These are phyloP conservation scores for Drosophila anomalata DNA, from an alignment of 2,888 invertebrate genomes.

Conservation along the genomic window DNA sequence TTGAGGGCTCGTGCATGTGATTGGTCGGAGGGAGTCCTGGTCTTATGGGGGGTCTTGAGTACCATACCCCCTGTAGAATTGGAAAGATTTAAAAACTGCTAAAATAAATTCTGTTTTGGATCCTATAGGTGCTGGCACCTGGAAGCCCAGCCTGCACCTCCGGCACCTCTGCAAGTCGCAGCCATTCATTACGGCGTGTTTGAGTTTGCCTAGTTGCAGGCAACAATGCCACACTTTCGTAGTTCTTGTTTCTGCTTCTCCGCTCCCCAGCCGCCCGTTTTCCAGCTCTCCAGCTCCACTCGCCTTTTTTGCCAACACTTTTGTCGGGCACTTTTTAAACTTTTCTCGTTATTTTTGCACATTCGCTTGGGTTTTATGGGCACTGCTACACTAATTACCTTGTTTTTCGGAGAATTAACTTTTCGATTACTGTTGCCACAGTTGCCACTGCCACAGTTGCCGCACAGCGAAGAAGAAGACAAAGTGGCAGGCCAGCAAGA, in stretches of 20 bases:
- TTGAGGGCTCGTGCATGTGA: constrained; percentile 54
- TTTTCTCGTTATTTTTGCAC: constrained; percentile 79
- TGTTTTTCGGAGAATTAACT: constrained; percentile 81
- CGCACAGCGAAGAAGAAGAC: constrained; percentile 22
- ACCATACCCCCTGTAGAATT: neutral
- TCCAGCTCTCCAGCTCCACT: neutral
- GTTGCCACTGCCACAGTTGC: constrained; percentile 48
- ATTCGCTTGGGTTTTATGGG: constrained; percentile 79
- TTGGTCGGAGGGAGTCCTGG: constrained; percentile 8
- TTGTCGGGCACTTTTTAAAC: constrained; percentile 64
- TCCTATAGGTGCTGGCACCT: neutral
- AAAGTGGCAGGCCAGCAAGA: constrained; percentile 16
- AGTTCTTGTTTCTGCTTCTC: constrained; percentile 48
- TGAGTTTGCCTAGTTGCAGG: constrained; percentile 57
- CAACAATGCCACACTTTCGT: constrained; percentile 70
- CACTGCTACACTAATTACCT: constrained; percentile 79
- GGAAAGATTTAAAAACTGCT: neutral
- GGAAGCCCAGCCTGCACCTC: constrained; percentile 39
- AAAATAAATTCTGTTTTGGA: no score
- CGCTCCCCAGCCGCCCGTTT: constrained; percentile 9
- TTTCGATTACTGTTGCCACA: constrained; percentile 78
- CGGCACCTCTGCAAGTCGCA: constrained; percentile 34
- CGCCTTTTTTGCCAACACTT: constrained; percentile 8
- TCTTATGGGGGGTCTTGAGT: neutral
- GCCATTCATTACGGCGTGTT: constrained; percentile 71